phyloP scores from a whole-genome alignment of 2,113 vertebrate genomes.

The Toxotes chatareus region DNA sequence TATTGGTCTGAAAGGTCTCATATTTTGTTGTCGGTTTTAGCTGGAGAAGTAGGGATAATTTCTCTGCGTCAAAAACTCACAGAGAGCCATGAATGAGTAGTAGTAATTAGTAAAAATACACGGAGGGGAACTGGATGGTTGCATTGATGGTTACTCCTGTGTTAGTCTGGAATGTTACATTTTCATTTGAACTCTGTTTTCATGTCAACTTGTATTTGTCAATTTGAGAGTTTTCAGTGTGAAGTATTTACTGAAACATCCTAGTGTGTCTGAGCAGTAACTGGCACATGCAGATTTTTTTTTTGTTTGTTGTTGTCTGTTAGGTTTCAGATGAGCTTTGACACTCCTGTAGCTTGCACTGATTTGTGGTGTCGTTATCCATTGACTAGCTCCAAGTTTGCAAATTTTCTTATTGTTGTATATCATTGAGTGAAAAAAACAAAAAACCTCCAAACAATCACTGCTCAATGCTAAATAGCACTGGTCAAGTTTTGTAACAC shows the following conservation, averaged over 20 bases:
- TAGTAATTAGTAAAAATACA: not conserved
- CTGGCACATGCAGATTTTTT: not conserved
- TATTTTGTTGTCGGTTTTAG: not conserved
- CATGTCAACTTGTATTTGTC: not conserved
- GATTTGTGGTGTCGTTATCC: not conserved
- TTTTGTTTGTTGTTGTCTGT: too few relatives aligned
- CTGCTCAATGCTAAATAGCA: not conserved
- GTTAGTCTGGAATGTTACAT: not conserved
- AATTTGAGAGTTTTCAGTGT: not conserved
- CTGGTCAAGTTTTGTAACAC: not conserved
- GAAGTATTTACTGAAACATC: not conserved
- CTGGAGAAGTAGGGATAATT: not conserved
- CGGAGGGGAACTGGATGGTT: not conserved
- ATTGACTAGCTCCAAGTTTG: not conserved
- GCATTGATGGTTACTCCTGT: not conserved
- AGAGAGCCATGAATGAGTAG: not conserved
- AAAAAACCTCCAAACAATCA: not conserved
- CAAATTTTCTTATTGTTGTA: not conserved
- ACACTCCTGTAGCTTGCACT: not conserved
- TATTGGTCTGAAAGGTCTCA: too few relatives aligned
- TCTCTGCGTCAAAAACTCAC: not conserved
- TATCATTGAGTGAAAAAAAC: too few relatives aligned
- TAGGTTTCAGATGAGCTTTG: not conserved
- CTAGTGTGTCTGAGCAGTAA: not conserved
- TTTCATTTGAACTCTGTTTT: slow-evolving; percentile 2